Percentiles rank a stretch among this genome's conserved stretches.
Evolutionary conservation across 2,888 invertebrate genomes (phyloP).

Genomic region (Archips xylosteana): DNA sequence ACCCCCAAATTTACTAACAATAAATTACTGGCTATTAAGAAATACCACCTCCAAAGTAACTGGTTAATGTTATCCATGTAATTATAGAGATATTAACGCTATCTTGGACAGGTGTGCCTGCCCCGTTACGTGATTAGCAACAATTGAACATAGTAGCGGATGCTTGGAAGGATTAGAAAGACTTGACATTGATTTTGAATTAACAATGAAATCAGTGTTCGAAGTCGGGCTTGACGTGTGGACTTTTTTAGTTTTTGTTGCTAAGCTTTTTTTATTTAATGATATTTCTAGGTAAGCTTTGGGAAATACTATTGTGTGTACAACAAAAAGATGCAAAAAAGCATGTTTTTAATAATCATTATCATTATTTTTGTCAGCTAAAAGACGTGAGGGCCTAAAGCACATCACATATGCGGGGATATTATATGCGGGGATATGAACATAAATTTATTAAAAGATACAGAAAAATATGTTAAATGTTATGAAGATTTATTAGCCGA

Average conservation of each 20-base stretch:
- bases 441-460: too few relatives aligned
- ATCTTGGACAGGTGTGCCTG: constrained; percentile 43
- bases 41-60: constrained; percentile 20
- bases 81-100: constrained; percentile 46
- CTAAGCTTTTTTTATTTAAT: background rate
- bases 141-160: constrained; percentile 34
- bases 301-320: background rate
- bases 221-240: background rate
- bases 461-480: too few relatives aligned
- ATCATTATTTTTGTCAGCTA: too few relatives aligned
- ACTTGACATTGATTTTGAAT: constrained; percentile 29
- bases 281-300: background rate
- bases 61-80: constrained; percentile 39
- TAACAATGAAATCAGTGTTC: constrained; percentile 27
- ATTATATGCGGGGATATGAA: too few relatives aligned
- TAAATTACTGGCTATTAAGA: constrained; percentile 35
- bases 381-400: too few relatives aligned
- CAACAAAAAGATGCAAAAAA: background rate
- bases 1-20: constrained; percentile 24
- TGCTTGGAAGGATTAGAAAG: constrained; percentile 39
- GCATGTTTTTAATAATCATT: background rate
- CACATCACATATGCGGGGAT: too few relatives aligned
- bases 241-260: background rate
- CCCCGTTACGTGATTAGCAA: constrained; percentile 43
- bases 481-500: too few relatives aligned